A percentile compares a stretch with the other conserved stretches of the same genome.
Conservation (phyloP, 2,113 vertebrate genomes). For the Brachionichthys hirsutus region DNA sequence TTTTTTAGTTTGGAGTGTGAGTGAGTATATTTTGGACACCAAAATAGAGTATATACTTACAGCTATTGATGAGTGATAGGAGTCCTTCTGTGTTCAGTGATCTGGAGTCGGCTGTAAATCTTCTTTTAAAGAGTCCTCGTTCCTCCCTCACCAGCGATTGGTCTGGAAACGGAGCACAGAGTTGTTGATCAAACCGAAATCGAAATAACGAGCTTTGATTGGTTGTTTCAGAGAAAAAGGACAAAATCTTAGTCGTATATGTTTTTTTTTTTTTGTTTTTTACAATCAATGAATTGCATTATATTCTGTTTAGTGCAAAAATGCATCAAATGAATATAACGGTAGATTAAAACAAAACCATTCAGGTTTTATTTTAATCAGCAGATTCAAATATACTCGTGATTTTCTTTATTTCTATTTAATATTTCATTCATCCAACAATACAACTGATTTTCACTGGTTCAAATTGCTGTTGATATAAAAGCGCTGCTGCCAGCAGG, state of each 20-base stretch:
- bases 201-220: conserved; percentile 52
- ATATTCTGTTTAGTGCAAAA: not conserved
- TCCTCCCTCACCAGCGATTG: conserved; percentile 65
- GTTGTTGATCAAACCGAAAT: conserved; percentile 28
- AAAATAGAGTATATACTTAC: conserved; percentile 41
- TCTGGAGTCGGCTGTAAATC: conserved; percentile 33
- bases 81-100: conserved; percentile 23
- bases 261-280: conserved; percentile 16
- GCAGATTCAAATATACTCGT: no score
- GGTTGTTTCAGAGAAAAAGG: conserved; percentile 25
- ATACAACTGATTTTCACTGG: conserved; percentile 2
- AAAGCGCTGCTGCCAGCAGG: not conserved
- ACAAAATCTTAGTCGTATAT: not conserved
- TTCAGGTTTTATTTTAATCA: no score
- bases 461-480: conserved; percentile 8
- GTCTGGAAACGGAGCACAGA: conserved; percentile 48
- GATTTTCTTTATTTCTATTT: no score
- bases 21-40: no score
- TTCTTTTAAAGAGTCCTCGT: conserved; percentile 52
- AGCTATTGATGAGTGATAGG: not conserved
- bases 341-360: no score
- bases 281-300: no score
- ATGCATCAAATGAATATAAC: no score
- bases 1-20: no score
- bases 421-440: no score